Percentiles rank a stretch among this genome's conserved stretches.
Conservation (phyloP, 1,140 invertebrate species). For the Panonychus citri region DNA sequence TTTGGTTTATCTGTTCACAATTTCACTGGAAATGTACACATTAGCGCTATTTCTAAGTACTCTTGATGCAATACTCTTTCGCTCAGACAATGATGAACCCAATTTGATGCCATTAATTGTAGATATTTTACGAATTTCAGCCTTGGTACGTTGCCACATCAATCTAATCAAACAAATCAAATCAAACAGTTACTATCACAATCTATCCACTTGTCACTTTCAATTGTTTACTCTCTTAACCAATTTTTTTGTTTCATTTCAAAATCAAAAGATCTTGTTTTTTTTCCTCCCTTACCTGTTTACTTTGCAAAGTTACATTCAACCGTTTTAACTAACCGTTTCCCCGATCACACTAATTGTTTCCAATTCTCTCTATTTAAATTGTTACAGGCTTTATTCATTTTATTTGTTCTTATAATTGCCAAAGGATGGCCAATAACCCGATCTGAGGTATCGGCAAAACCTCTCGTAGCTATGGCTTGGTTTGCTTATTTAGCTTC, state of each 20-base stretch:
- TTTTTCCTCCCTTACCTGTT: no score
- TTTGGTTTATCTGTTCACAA: conserved; percentile 70
- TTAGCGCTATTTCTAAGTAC: conserved; percentile 60
- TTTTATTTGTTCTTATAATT: conserved; percentile 70
- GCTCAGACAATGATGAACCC: conserved; percentile 63
- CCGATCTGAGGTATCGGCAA: conserved; percentile 56
- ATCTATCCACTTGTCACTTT: no score
- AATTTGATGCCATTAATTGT: conserved; percentile 52
- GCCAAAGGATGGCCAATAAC: conserved; percentile 95
- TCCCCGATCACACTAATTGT: no score
- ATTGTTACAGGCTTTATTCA: conserved; percentile 50
- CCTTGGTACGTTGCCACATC: conserved; percentile 36
- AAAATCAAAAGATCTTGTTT: no score
- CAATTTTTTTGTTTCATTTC: conserved; percentile 18
- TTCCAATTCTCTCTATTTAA: not conserved
- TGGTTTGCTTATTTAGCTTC: conserved; percentile 76
- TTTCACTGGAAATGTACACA: conserved; percentile 59
- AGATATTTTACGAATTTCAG: conserved; percentile 71
- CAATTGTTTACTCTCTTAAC: no score
- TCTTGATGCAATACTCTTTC: conserved; percentile 67
- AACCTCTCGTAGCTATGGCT: conserved; percentile 58
- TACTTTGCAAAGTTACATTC: no score
- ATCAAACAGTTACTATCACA: no score
- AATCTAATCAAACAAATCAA: no score
- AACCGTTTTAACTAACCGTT: no score